Conservation (phyloP, 2,797 vertebrate genomes). For the Pseudomugil gertrudae region DNA sequence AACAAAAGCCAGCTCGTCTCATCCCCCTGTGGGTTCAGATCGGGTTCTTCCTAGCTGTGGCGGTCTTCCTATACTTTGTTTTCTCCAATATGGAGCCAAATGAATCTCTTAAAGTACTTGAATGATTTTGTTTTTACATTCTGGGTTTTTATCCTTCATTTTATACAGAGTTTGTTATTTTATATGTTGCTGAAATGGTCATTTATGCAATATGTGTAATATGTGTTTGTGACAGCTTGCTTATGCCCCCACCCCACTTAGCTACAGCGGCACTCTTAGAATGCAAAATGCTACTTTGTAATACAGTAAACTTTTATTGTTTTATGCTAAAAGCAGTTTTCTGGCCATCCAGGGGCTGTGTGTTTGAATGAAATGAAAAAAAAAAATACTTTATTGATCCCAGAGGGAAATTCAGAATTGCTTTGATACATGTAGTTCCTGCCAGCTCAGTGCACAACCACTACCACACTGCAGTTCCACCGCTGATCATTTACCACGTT, state of each 20-base stretch:
- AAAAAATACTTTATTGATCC: no score
- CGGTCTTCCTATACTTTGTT: constrained; percentile 73
- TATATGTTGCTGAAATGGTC: constrained; percentile 25
- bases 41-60: constrained; percentile 73
- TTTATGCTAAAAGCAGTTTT: neutral
- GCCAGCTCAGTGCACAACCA: no score
- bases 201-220: constrained; percentile 48
- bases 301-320: constrained; percentile 3
- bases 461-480: no score
- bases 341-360: neutral
- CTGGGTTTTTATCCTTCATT: constrained; percentile 31
- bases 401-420: no score
- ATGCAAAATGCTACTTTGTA: neutral
- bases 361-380: no score
- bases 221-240: constrained; percentile 19
- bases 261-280: neutral
- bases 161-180: constrained; percentile 37
- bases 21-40: constrained; percentile 81
- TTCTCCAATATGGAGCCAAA: constrained; percentile 78
- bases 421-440: no score
- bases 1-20: constrained; percentile 50
- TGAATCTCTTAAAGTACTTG: constrained; percentile 60
- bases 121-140: constrained; percentile 41
- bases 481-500: no score
- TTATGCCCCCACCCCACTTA: neutral